Evolutionary conservation across 2,797 vertebrate genomes (phyloP), one percentile per base, ranked within the genome.

Genomic region (Ctenopoma kingsleyae): DNA sequence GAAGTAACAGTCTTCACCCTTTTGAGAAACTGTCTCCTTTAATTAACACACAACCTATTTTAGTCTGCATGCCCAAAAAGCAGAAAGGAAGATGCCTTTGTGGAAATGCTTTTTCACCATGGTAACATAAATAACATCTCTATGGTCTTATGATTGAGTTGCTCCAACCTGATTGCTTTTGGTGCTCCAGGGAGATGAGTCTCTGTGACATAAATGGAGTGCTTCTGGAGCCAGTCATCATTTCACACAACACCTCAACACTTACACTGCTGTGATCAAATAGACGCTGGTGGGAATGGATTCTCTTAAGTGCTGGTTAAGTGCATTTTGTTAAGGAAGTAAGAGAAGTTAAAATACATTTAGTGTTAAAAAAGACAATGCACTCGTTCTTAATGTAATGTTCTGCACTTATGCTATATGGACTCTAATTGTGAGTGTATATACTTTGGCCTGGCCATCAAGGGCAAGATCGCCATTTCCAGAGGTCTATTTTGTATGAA

Each of bases 341-440:
- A 89, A 92, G 89, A 87, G 84, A 90, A 89, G 87, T 90, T 90
- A 84, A 90, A 87, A 86, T 86, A 85, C 78, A 87, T 74, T 92
- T 91, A 91, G 81, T 72, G 75, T 80, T 84, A 73, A 87, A 88
- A 91, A 86, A 84, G 76, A 85, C 71, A 76, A 74, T 82, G 82
- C 81, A 87, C 83, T 90, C 69, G 74, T 75, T 77, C 64, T 81
- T 88, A 88, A 91, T 89, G 83, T 76, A 88, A 80, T 88, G 81
- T 76, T 84, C 85, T 89, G 74, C 89, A 87, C 90, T 91, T 89
- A 81, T 72, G 75, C 64, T 58, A 59, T 71, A 76, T 76, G 54
- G 48, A 74, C 67, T 82, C 47, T 47, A 71, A 63, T 72, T 78
- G 57, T 74, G 43, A 81, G 65, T 72, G 46, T 81, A 38, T 74